A percentile compares a stretch with the other conserved stretches of the same genome.
Conservation (phyloP, 1,140 invertebrate genomes). For the Ganaspis sp. region DNA sequence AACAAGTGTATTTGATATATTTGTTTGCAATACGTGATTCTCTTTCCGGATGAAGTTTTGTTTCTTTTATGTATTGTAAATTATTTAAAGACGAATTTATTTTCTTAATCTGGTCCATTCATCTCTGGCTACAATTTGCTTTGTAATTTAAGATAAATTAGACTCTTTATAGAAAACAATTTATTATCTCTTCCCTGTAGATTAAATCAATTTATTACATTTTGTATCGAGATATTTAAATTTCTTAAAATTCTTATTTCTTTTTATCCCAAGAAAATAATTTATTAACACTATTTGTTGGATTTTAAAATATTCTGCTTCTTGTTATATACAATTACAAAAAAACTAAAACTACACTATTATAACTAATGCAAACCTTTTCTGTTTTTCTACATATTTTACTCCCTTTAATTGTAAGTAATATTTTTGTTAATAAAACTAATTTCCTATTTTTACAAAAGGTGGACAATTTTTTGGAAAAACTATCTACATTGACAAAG, state of each 20-base stretch:
- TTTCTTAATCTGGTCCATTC: background rate
- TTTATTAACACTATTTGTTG: too few species aligned
- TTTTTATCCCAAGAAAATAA: too few species aligned
- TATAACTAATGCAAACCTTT: too few species aligned
- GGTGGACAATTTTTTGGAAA: slow-evolving; percentile 86
- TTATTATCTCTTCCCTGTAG: background rate
- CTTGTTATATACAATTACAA: too few species aligned
- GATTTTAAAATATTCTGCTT: too few species aligned
- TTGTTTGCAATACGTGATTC: too few species aligned
- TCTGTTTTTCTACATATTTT: too few species aligned
- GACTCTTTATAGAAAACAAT: background rate
- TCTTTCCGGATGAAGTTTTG: background rate
- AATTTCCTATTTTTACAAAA: slow-evolving; percentile 52
- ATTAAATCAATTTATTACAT: background rate
- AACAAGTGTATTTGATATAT: too few species aligned
- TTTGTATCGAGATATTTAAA: background rate
- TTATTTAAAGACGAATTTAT: background rate
- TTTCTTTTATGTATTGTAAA: background rate
- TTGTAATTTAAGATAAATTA: background rate
- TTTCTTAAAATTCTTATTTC: background rate
- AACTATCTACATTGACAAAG: slow-evolving; percentile 85
- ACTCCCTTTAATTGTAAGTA: too few species aligned
- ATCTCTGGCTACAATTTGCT: background rate
- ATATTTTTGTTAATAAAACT: background rate
- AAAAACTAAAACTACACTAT: too few species aligned